A percentile compares a stretch with the other conserved stretches of the same genome.
These are phyloP conservation scores for Lycophotia porphyrea DNA, from an alignment of 2,888 invertebrate genomes.

Conservation along the genomic window DNA sequence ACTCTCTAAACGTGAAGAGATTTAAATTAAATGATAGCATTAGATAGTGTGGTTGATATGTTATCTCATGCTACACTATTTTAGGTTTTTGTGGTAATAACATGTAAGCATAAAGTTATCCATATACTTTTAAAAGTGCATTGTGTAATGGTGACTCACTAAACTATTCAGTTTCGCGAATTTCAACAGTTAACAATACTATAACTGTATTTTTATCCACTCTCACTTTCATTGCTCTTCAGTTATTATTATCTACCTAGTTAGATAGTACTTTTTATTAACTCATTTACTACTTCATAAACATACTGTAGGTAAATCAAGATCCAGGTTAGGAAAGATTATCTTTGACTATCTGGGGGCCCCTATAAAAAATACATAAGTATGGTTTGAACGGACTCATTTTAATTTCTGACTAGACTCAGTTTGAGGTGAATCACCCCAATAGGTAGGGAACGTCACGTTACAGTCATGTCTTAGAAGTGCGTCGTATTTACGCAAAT, in stretches of 20 bases:
- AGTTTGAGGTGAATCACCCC: slow-evolving; percentile 58
- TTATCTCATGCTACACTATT: background rate
- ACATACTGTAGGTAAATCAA: background rate
- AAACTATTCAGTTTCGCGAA: slow-evolving; percentile 10
- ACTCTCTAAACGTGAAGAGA: background rate
- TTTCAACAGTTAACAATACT: background rate
- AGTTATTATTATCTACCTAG: background rate
- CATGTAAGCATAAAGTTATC: background rate
- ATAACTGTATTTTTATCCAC: slow-evolving; percentile 12
- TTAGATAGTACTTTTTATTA: background rate
- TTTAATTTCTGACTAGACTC: slow-evolving; percentile 22
- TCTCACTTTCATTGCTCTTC: slow-evolving; percentile 8
- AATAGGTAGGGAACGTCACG: slow-evolving; percentile 11
- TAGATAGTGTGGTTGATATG: background rate
- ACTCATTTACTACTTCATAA: background rate
- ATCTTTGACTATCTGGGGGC: background rate
- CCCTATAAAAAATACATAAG: background rate
- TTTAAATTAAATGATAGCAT: slow-evolving; percentile 2
- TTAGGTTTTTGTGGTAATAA: background rate
- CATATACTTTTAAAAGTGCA: background rate
- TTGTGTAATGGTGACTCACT: slow-evolving; percentile 1
- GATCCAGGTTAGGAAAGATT: background rate
- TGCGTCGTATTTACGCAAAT: slow-evolving; percentile 36
- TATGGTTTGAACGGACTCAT: background rate
- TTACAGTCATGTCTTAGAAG: slow-evolving; percentile 27